These are phyloP conservation scores for Elgaria multicarinata DNA, from an alignment of 2,113 vertebrate genomes.

Conservation along the genomic window DNA sequence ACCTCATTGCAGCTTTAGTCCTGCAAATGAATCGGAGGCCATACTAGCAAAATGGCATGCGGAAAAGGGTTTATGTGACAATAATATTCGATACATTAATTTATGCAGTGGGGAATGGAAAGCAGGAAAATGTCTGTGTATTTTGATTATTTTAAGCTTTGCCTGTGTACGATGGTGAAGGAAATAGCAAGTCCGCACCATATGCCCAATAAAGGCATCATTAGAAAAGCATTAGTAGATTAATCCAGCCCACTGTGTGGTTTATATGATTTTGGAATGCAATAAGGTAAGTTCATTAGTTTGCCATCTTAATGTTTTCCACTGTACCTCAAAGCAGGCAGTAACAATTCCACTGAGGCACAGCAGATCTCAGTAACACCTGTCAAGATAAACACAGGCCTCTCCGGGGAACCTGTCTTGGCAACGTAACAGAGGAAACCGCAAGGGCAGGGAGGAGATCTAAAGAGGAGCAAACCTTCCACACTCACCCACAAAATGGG, in stretches of 20 bases:
- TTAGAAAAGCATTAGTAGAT: constrained; percentile 79
- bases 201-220: constrained; percentile 78
- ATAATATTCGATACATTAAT: constrained; percentile 10
- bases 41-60: constrained; percentile 34
- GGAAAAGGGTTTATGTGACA: constrained; percentile 34
- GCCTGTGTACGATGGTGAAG: constrained; percentile 57
- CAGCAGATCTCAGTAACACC: constrained; percentile 76
- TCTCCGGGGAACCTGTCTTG: constrained; percentile 75
- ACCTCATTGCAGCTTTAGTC: constrained; percentile 9
- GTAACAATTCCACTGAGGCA: constrained; percentile 77
- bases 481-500: constrained; percentile 47
- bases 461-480: constrained; percentile 60
- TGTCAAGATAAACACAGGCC: constrained; percentile 81
- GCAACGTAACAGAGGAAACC: constrained; percentile 72
- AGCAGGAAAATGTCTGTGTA: neutral
- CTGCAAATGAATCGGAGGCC: constrained; percentile 38
- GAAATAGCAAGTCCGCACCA: constrained; percentile 65
- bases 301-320: constrained; percentile 75
- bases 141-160: constrained; percentile 59
- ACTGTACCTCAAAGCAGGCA: constrained; percentile 72
- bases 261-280: constrained; percentile 78
- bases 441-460: constrained; percentile 31
- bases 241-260: constrained; percentile 69
- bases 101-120: constrained; percentile 3
- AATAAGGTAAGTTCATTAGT: constrained; percentile 80